Base-by-base conservation (phyloP, 2,888 invertebrate species). In the Caenorhabditis sp. region DNA sequence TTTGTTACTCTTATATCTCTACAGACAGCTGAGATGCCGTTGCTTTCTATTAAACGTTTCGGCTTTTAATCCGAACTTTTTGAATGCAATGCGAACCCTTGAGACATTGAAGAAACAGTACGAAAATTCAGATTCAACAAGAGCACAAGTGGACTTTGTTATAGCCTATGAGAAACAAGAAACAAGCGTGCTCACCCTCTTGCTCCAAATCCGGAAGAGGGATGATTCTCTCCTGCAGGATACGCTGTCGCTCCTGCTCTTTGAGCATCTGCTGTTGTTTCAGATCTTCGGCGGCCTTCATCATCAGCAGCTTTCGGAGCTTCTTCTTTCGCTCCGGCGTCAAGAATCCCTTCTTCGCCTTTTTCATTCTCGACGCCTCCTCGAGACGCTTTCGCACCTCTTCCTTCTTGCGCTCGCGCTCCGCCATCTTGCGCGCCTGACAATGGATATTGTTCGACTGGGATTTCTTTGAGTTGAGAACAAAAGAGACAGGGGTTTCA, bases 261-360 rank as follows among this genome's bases (percentile, higher is more conserved):
- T 97, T 97, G 90, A 95, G 94, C 92, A 96, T 95, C 92, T 98
- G 97, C 92, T 99, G 97, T 91, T 96, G 96, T 92, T 97, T 97
- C 92, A 99, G 92, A 92, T 99, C 98, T 91, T 99, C 98, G 88
- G 98, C 98, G 91, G 98, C 98, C 93, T 98, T 99, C 92, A 98
- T 96, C 94, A 98, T 96, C 92, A 99, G 93, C 93, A 99, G 92
- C 93, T 96, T 93, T 96, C 97, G 94, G 90, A 98, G 95, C 92
- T 97, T 96, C 95, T 97, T 98, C 94, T 98, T 98, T 92, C 98
- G 95, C 92, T 98, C 97, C 81, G 97, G 96, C 90, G 98, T 96
- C 95, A 96, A 71, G 93, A 98, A 97, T 93, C 98, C 98, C 92
- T 97, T 97, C 94, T 98, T 98, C 70, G 90, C 90, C 92, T 97